Conservation (phyloP, 2,113 vertebrate genomes). For the Podilymbus podiceps region DNA sequence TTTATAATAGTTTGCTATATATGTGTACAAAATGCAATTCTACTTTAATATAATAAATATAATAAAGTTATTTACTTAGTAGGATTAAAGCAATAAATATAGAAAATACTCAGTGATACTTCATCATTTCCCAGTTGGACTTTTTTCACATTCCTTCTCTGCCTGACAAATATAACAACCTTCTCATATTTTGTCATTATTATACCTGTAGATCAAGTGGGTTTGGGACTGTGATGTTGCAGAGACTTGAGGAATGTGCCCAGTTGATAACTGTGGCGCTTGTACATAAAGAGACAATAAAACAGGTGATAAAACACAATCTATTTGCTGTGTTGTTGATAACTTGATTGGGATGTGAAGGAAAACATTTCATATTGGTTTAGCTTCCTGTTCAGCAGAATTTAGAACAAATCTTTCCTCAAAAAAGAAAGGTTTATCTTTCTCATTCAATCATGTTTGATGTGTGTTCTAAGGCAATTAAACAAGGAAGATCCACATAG, state of each 20-base stretch:
- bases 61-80: background rate
- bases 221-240: background rate
- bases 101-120: background rate
- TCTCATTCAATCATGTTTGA: background rate
- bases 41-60: background rate
- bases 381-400: background rate
- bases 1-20: background rate
- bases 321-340: background rate
- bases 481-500: background rate
- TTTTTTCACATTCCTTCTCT: background rate
- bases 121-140: background rate
- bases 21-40: background rate
- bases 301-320: conserved; percentile 8
- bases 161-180: background rate
- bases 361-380: background rate
- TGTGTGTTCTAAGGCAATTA: conserved; percentile 5
- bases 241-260: background rate
- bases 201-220: background rate
- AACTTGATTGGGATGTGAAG: background rate
- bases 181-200: background rate
- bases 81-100: background rate
- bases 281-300: background rate
- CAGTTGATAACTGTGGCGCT: background rate
- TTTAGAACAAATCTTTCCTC: background rate
- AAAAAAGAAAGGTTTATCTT: background rate